Conservation (phyloP, 2,113 vertebrate genomes). For the Psophia crepitans region DNA sequence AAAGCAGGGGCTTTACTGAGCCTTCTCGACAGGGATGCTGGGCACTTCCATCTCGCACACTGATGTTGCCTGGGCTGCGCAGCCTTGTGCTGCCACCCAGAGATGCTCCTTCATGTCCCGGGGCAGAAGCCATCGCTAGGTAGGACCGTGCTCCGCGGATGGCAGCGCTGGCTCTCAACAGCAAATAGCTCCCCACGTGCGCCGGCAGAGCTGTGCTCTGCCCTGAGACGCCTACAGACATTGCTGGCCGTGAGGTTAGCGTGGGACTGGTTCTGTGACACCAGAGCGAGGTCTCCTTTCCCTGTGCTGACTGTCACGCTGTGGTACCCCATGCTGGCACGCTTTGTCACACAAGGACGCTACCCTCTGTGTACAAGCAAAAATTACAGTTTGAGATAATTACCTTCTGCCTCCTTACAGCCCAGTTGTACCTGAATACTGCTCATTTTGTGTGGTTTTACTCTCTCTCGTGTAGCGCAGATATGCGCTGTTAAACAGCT, state of each 20-base stretch:
- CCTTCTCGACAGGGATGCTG: neutral
- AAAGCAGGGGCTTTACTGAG: neutral
- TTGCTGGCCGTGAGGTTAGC: neutral
- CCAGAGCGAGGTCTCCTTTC: neutral
- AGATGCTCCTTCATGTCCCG: neutral
- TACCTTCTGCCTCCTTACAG: neutral
- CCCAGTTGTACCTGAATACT: neutral
- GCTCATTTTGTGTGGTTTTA: neutral
- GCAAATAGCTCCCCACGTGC: fast-evolving
- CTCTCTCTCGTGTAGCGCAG: neutral
- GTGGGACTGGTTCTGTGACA: neutral
- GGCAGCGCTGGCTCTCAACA: neutral
- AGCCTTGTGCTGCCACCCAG: neutral
- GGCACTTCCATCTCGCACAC: fast-evolving
- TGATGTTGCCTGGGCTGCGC: neutral
- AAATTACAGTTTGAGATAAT: neutral
- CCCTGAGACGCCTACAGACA: neutral
- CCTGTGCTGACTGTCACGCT: neutral
- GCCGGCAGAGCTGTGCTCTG: neutral
- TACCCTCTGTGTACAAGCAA: neutral
- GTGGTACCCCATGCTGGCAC: neutral
- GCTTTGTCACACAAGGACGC: neutral
- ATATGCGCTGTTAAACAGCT: slow-evolving; percentile 27
- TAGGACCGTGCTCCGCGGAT: neutral
- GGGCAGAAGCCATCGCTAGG: neutral